Evolutionary conservation across 2,797 vertebrate genomes (phyloP).

Genomic region (Hemitrygon akajei): DNA sequence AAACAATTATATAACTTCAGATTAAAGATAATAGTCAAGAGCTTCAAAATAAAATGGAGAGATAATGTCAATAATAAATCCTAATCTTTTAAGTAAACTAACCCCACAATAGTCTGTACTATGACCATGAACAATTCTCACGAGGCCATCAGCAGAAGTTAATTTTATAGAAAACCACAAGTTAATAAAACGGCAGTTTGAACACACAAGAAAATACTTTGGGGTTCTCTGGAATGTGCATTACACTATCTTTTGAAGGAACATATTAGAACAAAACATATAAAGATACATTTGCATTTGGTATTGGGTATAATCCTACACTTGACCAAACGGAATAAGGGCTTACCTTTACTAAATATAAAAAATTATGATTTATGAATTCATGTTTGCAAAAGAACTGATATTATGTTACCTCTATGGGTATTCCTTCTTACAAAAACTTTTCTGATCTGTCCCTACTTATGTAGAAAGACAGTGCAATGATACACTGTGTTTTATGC

Average conservation of each 20-base stretch:
- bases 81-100: background rate
- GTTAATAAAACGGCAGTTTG: background rate
- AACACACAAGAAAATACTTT: background rate
- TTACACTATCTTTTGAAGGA: background rate
- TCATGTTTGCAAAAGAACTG: background rate
- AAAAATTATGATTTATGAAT: background rate
- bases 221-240: no score
- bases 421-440: background rate
- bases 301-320: background rate
- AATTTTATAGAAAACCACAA: background rate
- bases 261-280: background rate
- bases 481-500: no score
- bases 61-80: background rate
- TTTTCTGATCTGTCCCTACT: background rate
- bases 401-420: background rate
- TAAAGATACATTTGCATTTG: no score
- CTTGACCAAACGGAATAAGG: background rate
- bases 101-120: background rate
- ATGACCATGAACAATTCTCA: background rate
- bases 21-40: background rate
- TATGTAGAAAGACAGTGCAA: background rate
- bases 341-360: background rate
- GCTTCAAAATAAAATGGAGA: background rate
- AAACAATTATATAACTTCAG: background rate
- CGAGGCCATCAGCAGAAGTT: background rate